Base-by-base conservation (phyloP, 2,888 invertebrate genomes). In the Lottia gigantea region DNA sequence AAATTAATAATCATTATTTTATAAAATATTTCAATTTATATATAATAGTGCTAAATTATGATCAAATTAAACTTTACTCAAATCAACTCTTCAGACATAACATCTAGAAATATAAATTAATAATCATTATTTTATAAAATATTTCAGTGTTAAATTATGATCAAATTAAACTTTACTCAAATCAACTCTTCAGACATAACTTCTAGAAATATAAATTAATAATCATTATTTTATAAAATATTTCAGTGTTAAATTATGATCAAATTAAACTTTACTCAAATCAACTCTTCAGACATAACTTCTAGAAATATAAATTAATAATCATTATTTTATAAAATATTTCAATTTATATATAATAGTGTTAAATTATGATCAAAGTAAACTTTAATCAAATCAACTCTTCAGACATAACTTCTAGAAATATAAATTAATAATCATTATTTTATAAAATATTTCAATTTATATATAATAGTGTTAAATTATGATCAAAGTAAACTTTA, bases 111-210 rank as follows among this genome's bases (percentile, higher is more conserved):
- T n/a, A n/a, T 55, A 12, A 4, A 55, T 55, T 23, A 14, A 55
- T 55, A 55, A 55, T 55, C 11, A 55, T 55, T 55, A 55, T 55
- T 55, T 55, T 55, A 23, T 23, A 55, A 55, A 55, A 55, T 14
- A 11, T 55, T 2, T 23, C 7, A 40, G 40, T 40, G 40, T 40
- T 40, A 40, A 23, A 55, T 55, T 19, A 55, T 55, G 19, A 23
- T 23, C 12, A 55, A 40, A 40, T 40, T n/a, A n/a, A n/a, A n/a
- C n/a, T n/a, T n/a, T n/a, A n/a, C n/a, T n/a, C n/a, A n/a, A n/a
- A n/a, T n/a, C n/a, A n/a, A n/a, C n/a, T n/a, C n/a, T n/a, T n/a
- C n/a, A n/a, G n/a, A n/a, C n/a, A n/a, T n/a, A n/a, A n/a, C n/a
- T n/a, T n/a, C n/a, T n/a, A n/a, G n/a, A n/a, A n/a, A n/a, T n/a